phyloP scores from a whole-genome alignment of 2,888 invertebrate genomes.

The Phytoseiulus persimilis region DNA sequence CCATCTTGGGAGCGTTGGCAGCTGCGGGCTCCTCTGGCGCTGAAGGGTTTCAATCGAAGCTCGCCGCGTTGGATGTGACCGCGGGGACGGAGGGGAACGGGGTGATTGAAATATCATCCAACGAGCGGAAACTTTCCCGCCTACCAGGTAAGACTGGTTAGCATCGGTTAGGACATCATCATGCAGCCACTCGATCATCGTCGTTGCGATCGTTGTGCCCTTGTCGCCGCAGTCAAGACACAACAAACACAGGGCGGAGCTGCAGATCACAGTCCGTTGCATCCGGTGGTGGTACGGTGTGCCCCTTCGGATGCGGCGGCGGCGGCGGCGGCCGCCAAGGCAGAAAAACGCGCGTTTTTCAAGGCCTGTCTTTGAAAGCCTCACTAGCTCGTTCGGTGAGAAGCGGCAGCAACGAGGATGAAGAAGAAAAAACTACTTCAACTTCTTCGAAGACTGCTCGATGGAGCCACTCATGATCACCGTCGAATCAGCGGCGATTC shows the following conservation, averaged over 20 bases:
- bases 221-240: no score
- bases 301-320: neutral
- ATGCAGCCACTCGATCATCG: neutral
- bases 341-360: slow-evolving; percentile 5
- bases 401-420: neutral
- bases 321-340: neutral
- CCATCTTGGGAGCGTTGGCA: no score
- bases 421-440: neutral
- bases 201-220: neutral
- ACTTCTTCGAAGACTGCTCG: neutral
- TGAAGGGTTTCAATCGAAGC: no score
- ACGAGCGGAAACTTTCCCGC: neutral
- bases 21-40: no score
- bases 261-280: neutral
- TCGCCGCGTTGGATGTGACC: no score
- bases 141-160: neutral
- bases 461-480: neutral
- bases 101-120: neutral
- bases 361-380: neutral
- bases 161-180: neutral
- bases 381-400: neutral
- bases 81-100: no score
- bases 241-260: neutral
- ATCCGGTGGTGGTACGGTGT: neutral
- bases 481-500: neutral